Base-by-base conservation (phyloP, 2,113 vertebrate genomes). In the Perca fluviatilis region DNA sequence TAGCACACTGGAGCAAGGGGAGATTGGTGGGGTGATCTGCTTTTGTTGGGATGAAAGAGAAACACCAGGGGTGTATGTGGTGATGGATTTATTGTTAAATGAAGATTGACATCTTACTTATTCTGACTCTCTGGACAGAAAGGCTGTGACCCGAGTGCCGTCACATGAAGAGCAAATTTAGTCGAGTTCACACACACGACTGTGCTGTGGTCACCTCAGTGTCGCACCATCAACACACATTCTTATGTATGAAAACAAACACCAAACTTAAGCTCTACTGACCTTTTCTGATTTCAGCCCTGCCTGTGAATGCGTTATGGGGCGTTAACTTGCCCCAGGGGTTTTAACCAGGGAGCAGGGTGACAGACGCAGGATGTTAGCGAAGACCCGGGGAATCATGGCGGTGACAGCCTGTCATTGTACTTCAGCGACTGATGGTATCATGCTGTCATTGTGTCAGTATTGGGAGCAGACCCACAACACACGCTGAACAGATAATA, bases 401-500 rank as follows among this genome's bases (percentile, higher is more conserved):
- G 79, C 73, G 0, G 89, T 90, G 85, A 92, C 89, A 93, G 73
- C 3, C 82, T 60, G 82, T 88, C 93, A 89, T 93, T 94, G 93
- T 93, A 56, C 53, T 53, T 50, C 63, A 40, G 40, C 54, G 36
- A 68, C 84, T 67, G 85, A 88, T 77, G 70, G 86, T 83, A 49
- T 89, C 77, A 83, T 50, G 47, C 80, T 70, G 69, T 80, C 81
- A 72, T 86, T 84, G 90, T 86, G 78, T 91, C 74, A 61, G 84
- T 81, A 80, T 64, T 83, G 33, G 74, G 70, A 90, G 43, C 91
- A 92, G 91, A 88, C 49, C 71, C 77, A 30, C 62, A 71, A 46
- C 91, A 91, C 88, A 91, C 84, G 86, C 84, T 89, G 72, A 46
- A 21, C 71, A 79, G 73, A 89, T 84, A 88, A 83, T 73, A 54